Evolutionary conservation across 2,888 invertebrate genomes (phyloP), one percentile per base, ranked within the genome.

Genomic region (Metalampra italica): DNA sequence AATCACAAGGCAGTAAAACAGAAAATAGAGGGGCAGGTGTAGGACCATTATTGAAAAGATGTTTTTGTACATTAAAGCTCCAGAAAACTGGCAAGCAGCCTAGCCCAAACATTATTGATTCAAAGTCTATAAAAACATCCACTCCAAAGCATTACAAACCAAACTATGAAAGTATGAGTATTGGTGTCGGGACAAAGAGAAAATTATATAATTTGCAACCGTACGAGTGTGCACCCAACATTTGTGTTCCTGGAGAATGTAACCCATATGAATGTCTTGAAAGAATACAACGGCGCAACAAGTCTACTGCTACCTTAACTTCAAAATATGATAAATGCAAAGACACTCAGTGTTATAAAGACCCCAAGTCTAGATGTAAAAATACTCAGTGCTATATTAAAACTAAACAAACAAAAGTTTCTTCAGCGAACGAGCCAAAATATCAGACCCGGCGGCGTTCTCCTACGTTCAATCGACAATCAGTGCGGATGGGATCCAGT

Each of bases 211-310:
- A 43, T 15, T 51, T 64, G 38, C 39, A 54, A 45, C 55, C 63
- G 9, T 62, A 64, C 45, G 64, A 65, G 53, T 68, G 66, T 58
- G 66, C 64, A 45, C 68, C 72, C 7, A 54, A 56, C 45, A 54
- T 63, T 13, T 72, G 67, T 58, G 43, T 59, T 38, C 64, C 68
- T 13, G 66, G 60, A 34, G 45, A 67, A 46, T 66, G 66, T 55
- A 52, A 69, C 53, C 68, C 65, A 5, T 54, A 64, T 40, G 49
- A 56, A 46, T 68, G 69, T 40, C 46, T 66, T 30, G 57, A 68
- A 43, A 58, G 53, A 51, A 68, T 66, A 54, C 65, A 46, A 50
- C 56, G 55, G 38, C 49, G 49, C 7, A 39, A 39, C 14, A 39
- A 8, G 14, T 15, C 14, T n/a, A 13, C 39, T 14, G 14, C 14